phyloP scores from a whole-genome alignment of 2,888 invertebrate species.

The Stratiomys singularior region DNA sequence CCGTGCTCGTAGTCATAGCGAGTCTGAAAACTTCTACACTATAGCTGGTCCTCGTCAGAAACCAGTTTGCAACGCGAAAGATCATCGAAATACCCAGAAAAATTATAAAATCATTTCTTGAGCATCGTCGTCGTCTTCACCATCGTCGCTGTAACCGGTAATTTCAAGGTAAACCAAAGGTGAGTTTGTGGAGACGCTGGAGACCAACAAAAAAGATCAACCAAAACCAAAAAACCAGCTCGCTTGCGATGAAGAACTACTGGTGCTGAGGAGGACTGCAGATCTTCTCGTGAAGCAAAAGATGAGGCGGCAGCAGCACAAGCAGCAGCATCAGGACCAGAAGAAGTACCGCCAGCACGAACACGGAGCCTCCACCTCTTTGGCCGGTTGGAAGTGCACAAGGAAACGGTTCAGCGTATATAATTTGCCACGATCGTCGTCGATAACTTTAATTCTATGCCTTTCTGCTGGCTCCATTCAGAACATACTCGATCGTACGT shows the following conservation, averaged over 20 bases:
- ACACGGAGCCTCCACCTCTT: background rate
- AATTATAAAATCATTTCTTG: conserved; percentile 49
- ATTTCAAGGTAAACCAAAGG: conserved; percentile 50
- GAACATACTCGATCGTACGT: background rate
- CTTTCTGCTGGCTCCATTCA: background rate
- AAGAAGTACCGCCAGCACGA: background rate
- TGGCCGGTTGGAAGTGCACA: background rate
- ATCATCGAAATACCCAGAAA: conserved; percentile 48
- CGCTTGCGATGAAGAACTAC: background rate
- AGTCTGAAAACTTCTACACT: conserved; percentile 1
- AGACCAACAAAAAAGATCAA: conserved; percentile 39
- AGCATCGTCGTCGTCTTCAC: conserved; percentile 37
- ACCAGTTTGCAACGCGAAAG: conserved; percentile 39
- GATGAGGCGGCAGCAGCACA: background rate
- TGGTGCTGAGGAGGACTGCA: conserved; percentile 5
- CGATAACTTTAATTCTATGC: background rate
- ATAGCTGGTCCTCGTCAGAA: background rate
- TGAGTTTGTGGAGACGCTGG: conserved; percentile 37
- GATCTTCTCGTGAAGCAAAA: background rate
- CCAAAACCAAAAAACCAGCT: conserved; percentile 24
- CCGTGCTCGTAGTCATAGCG: background rate
- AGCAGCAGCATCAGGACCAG: background rate
- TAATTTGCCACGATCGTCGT: conserved; percentile 37
- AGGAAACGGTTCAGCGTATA: conserved; percentile 19
- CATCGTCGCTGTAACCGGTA: conserved; percentile 45